Base-by-base conservation (phyloP, 1,140 invertebrate genomes). In the Chironomus tepperi region DNA sequence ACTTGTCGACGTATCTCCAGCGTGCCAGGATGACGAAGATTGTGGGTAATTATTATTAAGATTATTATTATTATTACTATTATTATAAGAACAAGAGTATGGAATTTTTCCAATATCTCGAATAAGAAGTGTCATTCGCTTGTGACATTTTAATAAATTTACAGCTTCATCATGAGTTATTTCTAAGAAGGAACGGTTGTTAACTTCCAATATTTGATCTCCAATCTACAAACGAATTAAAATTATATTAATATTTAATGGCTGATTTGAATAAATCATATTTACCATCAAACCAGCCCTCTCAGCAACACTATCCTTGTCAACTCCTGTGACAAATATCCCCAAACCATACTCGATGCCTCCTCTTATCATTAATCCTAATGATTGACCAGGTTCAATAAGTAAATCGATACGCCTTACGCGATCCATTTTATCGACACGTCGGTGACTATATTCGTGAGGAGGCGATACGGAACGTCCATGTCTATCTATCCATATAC, bases 91-190 rank as follows among this genome's bases (percentile, higher is more conserved):
- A 79, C 91, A 93, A 21, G 93, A 94, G 82, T 94, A 93, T 67
- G 95, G 95, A 73, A 97, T 90, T 83, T 96, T 96, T 72, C 94
- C 95, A 75, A 97, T 92, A 80, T 96, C 93, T 74, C 92, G 87
- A 34, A 95, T 91, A 74, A 93, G 85, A 77, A 97, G 84, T 10
- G 91, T 92, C 90, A 97, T 94, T 75, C 93, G 86, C 77, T 93
- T 93, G 80, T 93, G 92, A 76, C 90, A 92, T 83, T 96, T 95
- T 64, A 97, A 86, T 81, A 92, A 90, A 76, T 90, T 89, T n/a
- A 97, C 95, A 12, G 96, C 95, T 79, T 97, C 94, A 80, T 95
- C 93, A 83, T 97, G 95, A 2, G 93, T 95, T 75, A 96, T 92
- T 79, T 95, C 92, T 77, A 94, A 88, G 83, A 97, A 97, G 76